phyloP scores from a whole-genome alignment of 2,797 vertebrate species.

The Pelodytes ibericus region DNA sequence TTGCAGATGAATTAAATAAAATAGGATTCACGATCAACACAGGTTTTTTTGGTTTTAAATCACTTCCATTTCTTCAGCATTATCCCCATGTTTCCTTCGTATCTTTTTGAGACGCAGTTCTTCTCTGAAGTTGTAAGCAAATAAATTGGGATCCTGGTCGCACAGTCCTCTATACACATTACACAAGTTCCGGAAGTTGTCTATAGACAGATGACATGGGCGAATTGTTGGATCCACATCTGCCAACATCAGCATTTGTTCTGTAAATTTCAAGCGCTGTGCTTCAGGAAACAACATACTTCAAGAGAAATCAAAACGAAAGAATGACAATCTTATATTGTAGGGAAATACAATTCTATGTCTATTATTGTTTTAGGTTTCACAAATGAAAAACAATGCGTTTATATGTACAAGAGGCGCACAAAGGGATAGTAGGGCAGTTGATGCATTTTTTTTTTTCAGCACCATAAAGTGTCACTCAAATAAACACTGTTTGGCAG shows the following conservation, averaged over 20 bases:
- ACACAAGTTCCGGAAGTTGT: slow-evolving; percentile 81
- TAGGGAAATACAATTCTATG: too few species aligned
- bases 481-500: too few species aligned
- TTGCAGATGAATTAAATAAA: too few species aligned
- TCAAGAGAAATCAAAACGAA: slow-evolving; percentile 13
- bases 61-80: background rate
- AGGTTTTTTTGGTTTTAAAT: too few species aligned
- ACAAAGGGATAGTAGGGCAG: too few species aligned
- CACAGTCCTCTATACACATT: slow-evolving; percentile 85
- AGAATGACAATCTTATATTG: background rate
- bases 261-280: slow-evolving; percentile 76
- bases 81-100: background rate
- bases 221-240: slow-evolving; percentile 87
- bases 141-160: slow-evolving; percentile 71
- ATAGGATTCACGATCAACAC: too few species aligned
- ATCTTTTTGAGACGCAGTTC: slow-evolving; percentile 75
- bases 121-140: slow-evolving; percentile 84
- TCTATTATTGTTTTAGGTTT: too few species aligned
- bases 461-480: too few species aligned
- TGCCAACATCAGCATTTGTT: slow-evolving; percentile 78
- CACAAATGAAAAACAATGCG: too few species aligned
- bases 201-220: slow-evolving; percentile 81
- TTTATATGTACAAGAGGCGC: too few species aligned
- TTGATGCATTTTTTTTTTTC: too few species aligned
- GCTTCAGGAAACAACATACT: slow-evolving; percentile 91